phyloP scores from a whole-genome alignment of 2,797 vertebrate species.

The Gallinago solitaria region DNA sequence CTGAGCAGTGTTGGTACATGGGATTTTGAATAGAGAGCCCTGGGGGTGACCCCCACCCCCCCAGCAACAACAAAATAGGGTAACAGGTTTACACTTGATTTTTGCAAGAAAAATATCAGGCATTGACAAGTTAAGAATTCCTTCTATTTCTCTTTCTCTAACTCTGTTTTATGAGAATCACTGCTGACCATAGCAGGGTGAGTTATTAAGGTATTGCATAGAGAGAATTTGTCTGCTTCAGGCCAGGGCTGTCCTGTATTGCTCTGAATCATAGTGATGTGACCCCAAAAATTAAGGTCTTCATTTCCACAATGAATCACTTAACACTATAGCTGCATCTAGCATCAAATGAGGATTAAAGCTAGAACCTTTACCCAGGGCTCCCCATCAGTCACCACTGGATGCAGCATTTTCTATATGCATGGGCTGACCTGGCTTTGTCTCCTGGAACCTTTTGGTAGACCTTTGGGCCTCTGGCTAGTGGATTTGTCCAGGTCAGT shows the following conservation, averaged over 20 bases:
- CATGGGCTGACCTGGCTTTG: background rate
- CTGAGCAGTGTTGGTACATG: accelerated
- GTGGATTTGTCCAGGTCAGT: background rate
- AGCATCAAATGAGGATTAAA: background rate
- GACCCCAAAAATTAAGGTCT: background rate
- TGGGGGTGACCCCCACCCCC: background rate
- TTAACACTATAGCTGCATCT: background rate
- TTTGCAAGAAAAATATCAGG: background rate
- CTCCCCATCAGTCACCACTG: background rate
- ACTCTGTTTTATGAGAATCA: background rate
- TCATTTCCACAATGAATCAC: background rate
- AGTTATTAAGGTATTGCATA: background rate
- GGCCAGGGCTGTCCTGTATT: background rate
- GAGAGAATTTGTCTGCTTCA: background rate
- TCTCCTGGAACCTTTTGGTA: background rate
- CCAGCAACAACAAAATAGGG: background rate
- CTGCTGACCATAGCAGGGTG: background rate
- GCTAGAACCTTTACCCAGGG: background rate
- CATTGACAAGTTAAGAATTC: background rate
- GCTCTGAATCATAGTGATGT: background rate
- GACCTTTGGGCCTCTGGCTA: background rate
- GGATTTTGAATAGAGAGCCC: background rate
- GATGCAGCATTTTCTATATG: background rate
- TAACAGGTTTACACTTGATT: background rate
- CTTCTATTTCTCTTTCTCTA: background rate